These are phyloP conservation scores for Aphodius granarius DNA, from an alignment of 2,888 invertebrate genomes.

Conservation along the genomic window DNA sequence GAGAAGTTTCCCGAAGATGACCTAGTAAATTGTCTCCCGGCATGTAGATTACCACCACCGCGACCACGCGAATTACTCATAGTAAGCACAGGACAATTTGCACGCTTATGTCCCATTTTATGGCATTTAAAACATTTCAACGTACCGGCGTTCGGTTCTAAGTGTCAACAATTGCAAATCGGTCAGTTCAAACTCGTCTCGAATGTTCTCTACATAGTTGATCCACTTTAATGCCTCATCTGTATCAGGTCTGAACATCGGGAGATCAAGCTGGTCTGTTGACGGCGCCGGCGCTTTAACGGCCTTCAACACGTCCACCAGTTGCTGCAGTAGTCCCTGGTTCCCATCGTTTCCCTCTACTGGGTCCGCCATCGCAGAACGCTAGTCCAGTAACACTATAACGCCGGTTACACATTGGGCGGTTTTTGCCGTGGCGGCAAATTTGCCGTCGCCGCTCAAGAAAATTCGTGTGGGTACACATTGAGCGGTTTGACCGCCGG, in stretches of 20 bases:
- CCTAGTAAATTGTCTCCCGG: not conserved
- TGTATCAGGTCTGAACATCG: not conserved
- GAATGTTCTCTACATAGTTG: not conserved
- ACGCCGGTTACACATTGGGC: too few species aligned
- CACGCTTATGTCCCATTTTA: slow-evolving; percentile 22
- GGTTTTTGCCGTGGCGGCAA: too few species aligned
- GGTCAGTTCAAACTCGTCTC: not conserved
- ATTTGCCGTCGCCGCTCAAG: too few species aligned
- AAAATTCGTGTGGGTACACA: too few species aligned
- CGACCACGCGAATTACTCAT: not conserved
- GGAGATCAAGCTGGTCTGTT: not conserved
- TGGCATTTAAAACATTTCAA: slow-evolving; percentile 21
- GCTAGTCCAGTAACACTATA: not conserved
- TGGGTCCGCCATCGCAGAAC: not conserved
- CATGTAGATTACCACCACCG: too few species aligned
- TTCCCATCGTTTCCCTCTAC: not conserved
- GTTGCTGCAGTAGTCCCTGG: not conserved
- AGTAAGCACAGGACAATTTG: slow-evolving; percentile 9
- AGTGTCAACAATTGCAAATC: not conserved
- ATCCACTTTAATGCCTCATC: not conserved
- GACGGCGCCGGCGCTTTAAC: not conserved
- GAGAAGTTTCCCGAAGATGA: too few species aligned
- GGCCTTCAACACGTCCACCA: not conserved
- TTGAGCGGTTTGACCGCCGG: too few species aligned
- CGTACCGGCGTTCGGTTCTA: not conserved